Evolutionary conservation across 2,888 invertebrate genomes (phyloP).

Genomic region (Drosophila maculinotata): DNA sequence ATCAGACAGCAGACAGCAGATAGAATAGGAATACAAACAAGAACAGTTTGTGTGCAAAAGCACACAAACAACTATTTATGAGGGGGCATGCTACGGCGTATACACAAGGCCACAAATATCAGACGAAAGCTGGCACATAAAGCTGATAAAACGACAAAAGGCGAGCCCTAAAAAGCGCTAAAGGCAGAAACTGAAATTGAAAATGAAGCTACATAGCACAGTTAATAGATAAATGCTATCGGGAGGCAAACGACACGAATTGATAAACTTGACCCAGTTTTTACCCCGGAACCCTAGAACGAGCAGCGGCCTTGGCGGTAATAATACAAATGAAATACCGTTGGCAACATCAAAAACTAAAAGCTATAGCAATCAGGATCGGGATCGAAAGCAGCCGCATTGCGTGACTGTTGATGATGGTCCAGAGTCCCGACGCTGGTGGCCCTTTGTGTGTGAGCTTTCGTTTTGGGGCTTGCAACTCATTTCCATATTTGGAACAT

Average conservation of each 20-base stretch:
- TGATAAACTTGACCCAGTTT: conserved; percentile 77
- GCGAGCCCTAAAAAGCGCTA: conserved; percentile 25
- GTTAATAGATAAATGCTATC: conserved; percentile 62
- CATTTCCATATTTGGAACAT: conserved; percentile 74
- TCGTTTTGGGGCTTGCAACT: conserved; percentile 59
- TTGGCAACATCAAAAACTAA: conserved; percentile 12
- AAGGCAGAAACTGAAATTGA: conserved; percentile 21
- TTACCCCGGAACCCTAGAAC: conserved; percentile 1
- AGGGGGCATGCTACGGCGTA: conserved; percentile 43
- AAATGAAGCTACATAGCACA: conserved; percentile 25
- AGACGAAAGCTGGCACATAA: conserved; percentile 46
- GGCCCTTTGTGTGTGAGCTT: conserved; percentile 64
- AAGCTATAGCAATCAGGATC: conserved; percentile 42
- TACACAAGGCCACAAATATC: conserved; percentile 59
- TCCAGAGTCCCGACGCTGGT: conserved; percentile 45
- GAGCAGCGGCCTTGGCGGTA: conserved; percentile 38
- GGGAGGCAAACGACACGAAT: conserved; percentile 12
- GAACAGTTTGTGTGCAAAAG: conserved; percentile 18
- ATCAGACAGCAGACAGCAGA: too few relatives aligned
- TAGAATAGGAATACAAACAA: conserved; percentile 20
- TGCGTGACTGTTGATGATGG: conserved; percentile 49
- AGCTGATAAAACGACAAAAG: conserved; percentile 49
- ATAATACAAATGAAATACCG: conserved; percentile 1
- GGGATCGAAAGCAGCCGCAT: conserved; percentile 29
- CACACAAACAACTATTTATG: conserved; percentile 50